Evolutionary conservation across 1,140 invertebrate genomes (phyloP).

Genomic region (Mizuhopecten yessoensis): DNA sequence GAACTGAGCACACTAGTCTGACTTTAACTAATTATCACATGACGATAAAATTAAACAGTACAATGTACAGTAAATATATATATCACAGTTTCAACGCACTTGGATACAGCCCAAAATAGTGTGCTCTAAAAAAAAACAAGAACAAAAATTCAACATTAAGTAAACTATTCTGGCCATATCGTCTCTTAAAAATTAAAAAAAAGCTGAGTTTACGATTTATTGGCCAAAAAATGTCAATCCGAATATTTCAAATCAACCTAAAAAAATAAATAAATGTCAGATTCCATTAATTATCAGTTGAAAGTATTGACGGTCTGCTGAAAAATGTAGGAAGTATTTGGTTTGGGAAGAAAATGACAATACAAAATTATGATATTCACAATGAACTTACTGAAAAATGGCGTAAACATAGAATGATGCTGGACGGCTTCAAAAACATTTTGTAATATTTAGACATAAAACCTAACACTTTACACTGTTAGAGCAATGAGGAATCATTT

Average conservation of each 20-base stretch:
- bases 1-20: background rate
- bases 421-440: background rate
- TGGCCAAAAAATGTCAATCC: background rate
- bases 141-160: background rate
- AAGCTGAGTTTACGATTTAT: too few species aligned
- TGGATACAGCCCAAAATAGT: background rate
- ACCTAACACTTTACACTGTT: too few species aligned
- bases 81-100: background rate
- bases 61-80: too few species aligned
- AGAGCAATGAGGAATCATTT: background rate
- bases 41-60: background rate
- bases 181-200: background rate
- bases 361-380: constrained; percentile 30
- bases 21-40: background rate
- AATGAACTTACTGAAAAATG: background rate
- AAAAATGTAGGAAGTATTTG: background rate
- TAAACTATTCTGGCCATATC: background rate
- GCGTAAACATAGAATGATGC: background rate
- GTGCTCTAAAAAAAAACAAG: background rate
- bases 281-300: background rate
- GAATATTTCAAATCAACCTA: background rate
- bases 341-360: background rate
- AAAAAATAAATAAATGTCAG: background rate
- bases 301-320: background rate
- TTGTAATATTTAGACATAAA: background rate